Evolutionary conservation across 1,140 invertebrate genomes (phyloP).

Genomic region (Chlorops oryzae): DNA sequence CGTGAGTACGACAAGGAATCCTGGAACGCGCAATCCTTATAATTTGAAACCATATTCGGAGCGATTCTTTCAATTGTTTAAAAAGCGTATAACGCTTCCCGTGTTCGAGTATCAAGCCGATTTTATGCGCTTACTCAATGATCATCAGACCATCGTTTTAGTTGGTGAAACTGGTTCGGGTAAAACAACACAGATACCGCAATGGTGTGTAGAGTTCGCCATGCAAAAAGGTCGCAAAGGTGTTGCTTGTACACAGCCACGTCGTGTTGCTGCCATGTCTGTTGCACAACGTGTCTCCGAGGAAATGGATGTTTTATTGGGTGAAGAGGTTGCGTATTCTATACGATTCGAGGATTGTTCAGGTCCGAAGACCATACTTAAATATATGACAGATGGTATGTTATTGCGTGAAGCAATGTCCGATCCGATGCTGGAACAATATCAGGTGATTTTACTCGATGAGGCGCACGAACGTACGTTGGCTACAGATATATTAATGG

Average conservation of each 20-base stretch:
- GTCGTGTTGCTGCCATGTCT: constrained; percentile 97
- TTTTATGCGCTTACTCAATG: constrained; percentile 85
- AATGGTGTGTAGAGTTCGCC: constrained; percentile 91
- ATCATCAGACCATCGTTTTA: constrained; percentile 50
- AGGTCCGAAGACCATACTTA: constrained; percentile 82
- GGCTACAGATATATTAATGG: constrained; percentile 99
- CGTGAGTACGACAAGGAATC: constrained; percentile 47
- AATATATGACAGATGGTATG: constrained; percentile 99
- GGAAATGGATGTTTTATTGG: constrained; percentile 95
- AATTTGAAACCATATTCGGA: constrained; percentile 71
- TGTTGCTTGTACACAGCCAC: constrained; percentile 95
- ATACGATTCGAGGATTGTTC: constrained; percentile 99
- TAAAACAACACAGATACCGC: constrained; percentile 94
- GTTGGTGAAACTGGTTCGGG: constrained; percentile 83
- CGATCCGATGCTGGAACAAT: constrained; percentile 93
- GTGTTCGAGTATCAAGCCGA: constrained; percentile 97
- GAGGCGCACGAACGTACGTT: constrained; percentile 99
- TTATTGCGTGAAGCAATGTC: constrained; percentile 98
- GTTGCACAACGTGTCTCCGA: constrained; percentile 97
- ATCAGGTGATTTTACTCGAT: constrained; percentile 93
- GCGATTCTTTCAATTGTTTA: constrained; percentile 75
- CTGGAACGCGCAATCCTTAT: constrained; percentile 57
- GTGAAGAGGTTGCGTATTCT: constrained; percentile 96
- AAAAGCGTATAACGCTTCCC: constrained; percentile 85
- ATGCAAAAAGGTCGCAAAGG: constrained; percentile 65